These are phyloP conservation scores for Telmatherina bonti DNA, from an alignment of 2,797 vertebrate genomes.

Conservation along the genomic window DNA sequence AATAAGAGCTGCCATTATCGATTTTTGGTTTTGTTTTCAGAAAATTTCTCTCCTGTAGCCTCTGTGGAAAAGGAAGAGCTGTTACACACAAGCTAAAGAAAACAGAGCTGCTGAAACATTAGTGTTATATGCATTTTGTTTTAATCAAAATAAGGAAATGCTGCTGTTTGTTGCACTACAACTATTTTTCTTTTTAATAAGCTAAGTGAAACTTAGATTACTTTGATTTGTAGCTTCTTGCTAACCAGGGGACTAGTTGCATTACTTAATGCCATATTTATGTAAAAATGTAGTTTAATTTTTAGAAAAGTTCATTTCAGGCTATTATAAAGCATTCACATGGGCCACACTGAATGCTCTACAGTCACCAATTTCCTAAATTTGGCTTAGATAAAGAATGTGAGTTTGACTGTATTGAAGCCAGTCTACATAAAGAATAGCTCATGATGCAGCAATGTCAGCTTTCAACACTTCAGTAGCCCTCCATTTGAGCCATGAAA, in stretches of 20 bases:
- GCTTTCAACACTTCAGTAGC: conserved; percentile 38
- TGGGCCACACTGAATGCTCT: background rate
- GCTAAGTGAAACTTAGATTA: too few relatives aligned
- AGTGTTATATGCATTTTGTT: background rate
- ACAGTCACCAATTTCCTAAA: background rate
- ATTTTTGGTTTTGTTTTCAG: background rate
- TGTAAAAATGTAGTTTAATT: background rate
- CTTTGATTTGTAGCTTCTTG: too few relatives aligned
- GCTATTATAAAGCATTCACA: background rate
- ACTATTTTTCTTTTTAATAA: too few relatives aligned
- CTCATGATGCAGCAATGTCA: conserved; percentile 17
- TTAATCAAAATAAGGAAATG: background rate
- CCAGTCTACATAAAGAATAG: conserved; percentile 20
- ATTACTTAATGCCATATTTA: too few relatives aligned
- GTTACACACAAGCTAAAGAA: background rate
- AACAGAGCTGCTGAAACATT: background rate
- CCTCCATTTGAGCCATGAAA: conserved; percentile 40
- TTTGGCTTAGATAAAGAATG: background rate
- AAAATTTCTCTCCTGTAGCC: background rate
- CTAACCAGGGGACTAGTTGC: too few relatives aligned
- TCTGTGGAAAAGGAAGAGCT: background rate
- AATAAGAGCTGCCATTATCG: background rate
- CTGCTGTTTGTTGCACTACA: too few relatives aligned
- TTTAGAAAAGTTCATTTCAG: background rate
- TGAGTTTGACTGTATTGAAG: background rate